phyloP scores from a whole-genome alignment of 92 coral and sea anemone genomes.

The Porites divaricata region DNA sequence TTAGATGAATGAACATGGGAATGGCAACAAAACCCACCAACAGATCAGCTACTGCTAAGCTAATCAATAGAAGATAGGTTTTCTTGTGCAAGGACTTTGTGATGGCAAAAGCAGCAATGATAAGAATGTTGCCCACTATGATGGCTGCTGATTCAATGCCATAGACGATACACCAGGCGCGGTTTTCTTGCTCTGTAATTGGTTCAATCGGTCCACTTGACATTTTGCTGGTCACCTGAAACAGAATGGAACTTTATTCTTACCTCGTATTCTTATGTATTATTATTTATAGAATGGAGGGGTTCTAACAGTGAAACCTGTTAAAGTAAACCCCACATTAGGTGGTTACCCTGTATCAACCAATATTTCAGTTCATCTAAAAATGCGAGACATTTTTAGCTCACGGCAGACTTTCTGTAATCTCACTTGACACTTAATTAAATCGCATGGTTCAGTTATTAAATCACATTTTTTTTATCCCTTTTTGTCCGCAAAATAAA shows the following conservation, averaged over 20 bases:
- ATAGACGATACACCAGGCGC: slow-evolving; percentile 62
- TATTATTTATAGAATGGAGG: no score
- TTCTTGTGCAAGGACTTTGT: slow-evolving; percentile 56
- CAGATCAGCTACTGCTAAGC: slow-evolving; percentile 75
- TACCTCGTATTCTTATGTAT: no score
- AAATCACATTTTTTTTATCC: no score
- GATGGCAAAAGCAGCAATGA: slow-evolving; percentile 48
- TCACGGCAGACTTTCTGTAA: no score
- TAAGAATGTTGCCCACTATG: slow-evolving; percentile 51
- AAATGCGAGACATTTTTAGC: no score
- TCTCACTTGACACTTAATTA: no score
- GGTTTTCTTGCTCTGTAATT: slow-evolving; percentile 35
- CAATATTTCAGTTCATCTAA: no score
- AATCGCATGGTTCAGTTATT: no score
- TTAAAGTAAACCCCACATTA: no score
- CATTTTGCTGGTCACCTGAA: slow-evolving; percentile 18
- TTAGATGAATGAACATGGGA: slow-evolving; percentile 64
- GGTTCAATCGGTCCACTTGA: not conserved
- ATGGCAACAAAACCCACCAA: slow-evolving; percentile 59
- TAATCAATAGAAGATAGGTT: slow-evolving; percentile 56
- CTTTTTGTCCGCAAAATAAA: no score
- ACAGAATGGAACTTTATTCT: not conserved
- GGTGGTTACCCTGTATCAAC: no score
- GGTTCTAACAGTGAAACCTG: no score
- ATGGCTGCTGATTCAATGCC: slow-evolving; percentile 62